These are phyloP conservation scores for Cantharis nigra DNA, from an alignment of 2,888 invertebrate species.

Conservation along the genomic window DNA sequence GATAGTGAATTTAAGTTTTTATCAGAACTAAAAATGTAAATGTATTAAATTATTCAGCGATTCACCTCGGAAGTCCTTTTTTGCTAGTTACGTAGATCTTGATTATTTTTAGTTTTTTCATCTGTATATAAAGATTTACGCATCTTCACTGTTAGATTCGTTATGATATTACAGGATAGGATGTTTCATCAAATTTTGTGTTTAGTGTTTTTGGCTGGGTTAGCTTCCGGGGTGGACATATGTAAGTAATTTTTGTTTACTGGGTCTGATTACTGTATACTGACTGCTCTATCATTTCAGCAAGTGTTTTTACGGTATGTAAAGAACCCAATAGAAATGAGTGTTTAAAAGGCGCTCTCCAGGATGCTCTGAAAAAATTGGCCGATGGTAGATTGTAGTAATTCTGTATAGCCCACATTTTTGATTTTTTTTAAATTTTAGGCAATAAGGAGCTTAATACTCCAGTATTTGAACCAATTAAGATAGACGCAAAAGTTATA, in stretches of 20 bases:
- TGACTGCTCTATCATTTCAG: not conserved
- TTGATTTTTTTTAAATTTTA: slow-evolving; percentile 41
- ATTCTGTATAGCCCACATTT: not conserved
- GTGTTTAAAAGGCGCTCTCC: slow-evolving; percentile 1
- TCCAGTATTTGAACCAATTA: slow-evolving; percentile 58
- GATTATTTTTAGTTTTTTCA: not conserved
- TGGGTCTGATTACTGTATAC: not conserved
- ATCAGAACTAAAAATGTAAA: not conserved
- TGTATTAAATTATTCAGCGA: not conserved
- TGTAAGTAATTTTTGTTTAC: not conserved
- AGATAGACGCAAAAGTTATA: slow-evolving; percentile 51
- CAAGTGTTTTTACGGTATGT: not conserved
- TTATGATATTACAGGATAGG: not conserved
- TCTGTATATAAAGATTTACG: not conserved
- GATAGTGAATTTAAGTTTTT: not conserved
- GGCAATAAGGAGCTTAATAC: slow-evolving; percentile 65
- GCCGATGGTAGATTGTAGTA: not conserved
- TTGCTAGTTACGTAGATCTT: not conserved
- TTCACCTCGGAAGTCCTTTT: not conserved
- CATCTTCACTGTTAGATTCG: not conserved
- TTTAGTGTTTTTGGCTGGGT: not conserved
- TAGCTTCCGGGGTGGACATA: not conserved
- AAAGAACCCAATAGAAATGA: not conserved
- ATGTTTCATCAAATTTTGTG: not conserved
- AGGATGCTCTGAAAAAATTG: slow-evolving; percentile 1